A percentile compares a stretch with the other conserved stretches of the same genome.
Conservation (phyloP, 2,888 invertebrate species). For the Philaethria dido region DNA sequence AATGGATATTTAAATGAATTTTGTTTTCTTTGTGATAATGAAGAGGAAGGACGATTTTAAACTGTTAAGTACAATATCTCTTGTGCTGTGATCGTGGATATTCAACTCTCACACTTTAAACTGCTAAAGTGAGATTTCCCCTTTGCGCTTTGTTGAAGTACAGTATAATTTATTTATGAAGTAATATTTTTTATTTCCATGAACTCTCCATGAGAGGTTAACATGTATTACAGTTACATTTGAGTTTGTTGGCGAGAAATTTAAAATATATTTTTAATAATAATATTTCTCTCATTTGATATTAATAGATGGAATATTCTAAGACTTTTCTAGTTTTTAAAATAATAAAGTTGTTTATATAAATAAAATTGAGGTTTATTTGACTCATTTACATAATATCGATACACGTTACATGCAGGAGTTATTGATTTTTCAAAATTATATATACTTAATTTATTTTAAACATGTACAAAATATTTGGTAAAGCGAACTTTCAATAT, state of each 20-base stretch:
- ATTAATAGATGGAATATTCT: conserved; percentile 11
- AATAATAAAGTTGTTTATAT: conserved; percentile 32
- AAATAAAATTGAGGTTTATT: conserved; percentile 20
- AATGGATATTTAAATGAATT: background rate
- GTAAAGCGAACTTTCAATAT: background rate
- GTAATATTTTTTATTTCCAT: conserved; percentile 9
- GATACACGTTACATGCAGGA: conserved; percentile 1
- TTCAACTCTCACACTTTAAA: background rate
- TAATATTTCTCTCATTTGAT: conserved; percentile 6
- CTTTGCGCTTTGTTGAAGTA: background rate
- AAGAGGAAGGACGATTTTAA: background rate
- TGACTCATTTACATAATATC: background rate
- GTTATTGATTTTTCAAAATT: background rate
- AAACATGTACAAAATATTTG: background rate
- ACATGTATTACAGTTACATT: background rate
- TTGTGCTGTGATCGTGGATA: background rate
- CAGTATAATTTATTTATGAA: conserved; percentile 1
- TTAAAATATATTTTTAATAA: conserved; percentile 20
- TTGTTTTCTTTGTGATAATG: conserved; percentile 9
- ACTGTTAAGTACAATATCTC: background rate
- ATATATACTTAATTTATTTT: background rate
- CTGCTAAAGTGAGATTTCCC: background rate
- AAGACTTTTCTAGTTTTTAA: conserved; percentile 16
- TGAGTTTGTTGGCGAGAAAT: conserved; percentile 5
- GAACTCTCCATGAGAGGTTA: background rate